A percentile compares a stretch with the other conserved stretches of the same genome.
Conservation (phyloP, 1,140 invertebrate genomes). For the Dreissena polymorpha region DNA sequence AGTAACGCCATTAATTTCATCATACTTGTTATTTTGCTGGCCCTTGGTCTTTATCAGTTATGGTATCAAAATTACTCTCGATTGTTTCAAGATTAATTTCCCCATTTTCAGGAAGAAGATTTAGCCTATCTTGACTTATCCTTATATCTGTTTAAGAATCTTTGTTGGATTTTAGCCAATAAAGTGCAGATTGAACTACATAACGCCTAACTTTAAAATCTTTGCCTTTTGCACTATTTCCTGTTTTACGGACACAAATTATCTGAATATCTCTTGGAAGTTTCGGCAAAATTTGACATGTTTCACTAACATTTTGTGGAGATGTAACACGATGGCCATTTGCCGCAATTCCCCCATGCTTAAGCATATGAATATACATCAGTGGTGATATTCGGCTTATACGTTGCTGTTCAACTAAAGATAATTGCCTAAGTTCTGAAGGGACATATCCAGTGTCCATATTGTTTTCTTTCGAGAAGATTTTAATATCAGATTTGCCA, state of each 20-base stretch:
- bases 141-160: conserved; percentile 38
- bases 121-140: conserved; percentile 28
- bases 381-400: no score
- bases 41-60: conserved; percentile 2
- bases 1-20: neutral
- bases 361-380: neutral
- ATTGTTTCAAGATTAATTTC: no score
- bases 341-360: conserved; percentile 13
- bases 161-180: no score
- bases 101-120: conserved; percentile 20
- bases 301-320: conserved; percentile 37
- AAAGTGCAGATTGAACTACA: no score
- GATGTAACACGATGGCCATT: conserved; percentile 30
- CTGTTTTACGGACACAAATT: conserved; percentile 18
- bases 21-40: conserved; percentile 8
- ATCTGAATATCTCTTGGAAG: conserved; percentile 34
- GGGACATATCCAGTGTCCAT: conserved; percentile 47
- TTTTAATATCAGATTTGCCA: no score
- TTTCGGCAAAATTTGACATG: conserved; percentile 30
- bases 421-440: conserved; percentile 11
- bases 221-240: conserved; percentile 41
- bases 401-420: no score
- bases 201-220: conserved; percentile 29
- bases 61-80: no score
- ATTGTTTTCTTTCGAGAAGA: conserved; percentile 52